Percentiles rank a stretch among this genome's conserved stretches.
Evolutionary conservation across 37 sponge, comb jelly and placozoan species (phyloP).

Genomic region (Geodia barretti): DNA sequence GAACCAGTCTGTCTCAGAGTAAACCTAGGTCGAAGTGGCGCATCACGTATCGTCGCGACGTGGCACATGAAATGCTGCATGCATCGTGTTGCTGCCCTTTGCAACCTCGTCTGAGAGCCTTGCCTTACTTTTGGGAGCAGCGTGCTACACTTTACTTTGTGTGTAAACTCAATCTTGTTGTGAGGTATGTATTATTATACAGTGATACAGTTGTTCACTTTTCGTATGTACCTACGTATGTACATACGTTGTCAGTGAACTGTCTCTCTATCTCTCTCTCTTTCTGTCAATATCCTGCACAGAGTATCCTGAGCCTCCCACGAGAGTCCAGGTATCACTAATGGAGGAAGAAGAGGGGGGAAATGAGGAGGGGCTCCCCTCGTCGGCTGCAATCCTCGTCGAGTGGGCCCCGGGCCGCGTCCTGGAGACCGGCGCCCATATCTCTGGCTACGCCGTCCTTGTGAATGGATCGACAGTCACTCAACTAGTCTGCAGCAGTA

Average conservation of each 20-base stretch:
- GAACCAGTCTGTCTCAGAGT: too few species aligned
- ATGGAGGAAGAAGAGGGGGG: too few species aligned
- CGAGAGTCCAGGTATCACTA: conserved; percentile 2
- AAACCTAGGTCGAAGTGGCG: too few species aligned
- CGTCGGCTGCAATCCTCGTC: conserved; percentile 6
- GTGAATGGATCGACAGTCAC: conserved; percentile 3
- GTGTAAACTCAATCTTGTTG: too few species aligned
- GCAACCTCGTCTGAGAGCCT: too few species aligned
- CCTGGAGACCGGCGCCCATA: conserved; percentile 12
- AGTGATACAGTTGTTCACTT: too few species aligned
- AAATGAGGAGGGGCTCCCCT: not conserved
- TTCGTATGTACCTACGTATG: not conserved
- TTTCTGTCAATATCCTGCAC: not conserved
- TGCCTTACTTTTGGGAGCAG: too few species aligned
- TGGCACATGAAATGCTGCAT: too few species aligned
- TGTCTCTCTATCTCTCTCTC: not conserved
- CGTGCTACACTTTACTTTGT: too few species aligned
- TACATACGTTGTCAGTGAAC: not conserved
- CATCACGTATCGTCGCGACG: too few species aligned
- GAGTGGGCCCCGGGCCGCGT: conserved; percentile 5
- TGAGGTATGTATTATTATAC: too few species aligned
- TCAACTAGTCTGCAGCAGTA: conserved; percentile 2
- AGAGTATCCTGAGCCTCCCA: conserved; percentile 58
- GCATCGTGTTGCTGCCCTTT: too few species aligned
- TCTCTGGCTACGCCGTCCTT: conserved; percentile 16